Base-by-base conservation (phyloP, 2,888 invertebrate species). In the Auanema sp. region DNA sequence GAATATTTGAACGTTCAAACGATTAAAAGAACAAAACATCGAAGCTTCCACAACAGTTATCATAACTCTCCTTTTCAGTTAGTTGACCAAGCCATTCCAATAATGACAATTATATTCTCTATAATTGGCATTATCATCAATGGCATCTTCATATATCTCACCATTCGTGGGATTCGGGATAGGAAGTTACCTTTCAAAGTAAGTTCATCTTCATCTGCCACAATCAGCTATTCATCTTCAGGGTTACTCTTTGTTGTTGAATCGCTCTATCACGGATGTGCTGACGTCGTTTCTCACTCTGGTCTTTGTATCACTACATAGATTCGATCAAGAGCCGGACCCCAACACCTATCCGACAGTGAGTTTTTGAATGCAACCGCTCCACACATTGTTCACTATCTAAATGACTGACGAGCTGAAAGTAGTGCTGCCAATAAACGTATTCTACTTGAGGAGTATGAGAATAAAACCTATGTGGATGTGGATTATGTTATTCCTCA, bases 401-500 rank as follows among this genome's bases (percentile, higher is more conserved):
- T 43, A 43, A 43, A 43, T 43, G 43, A 43, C 14, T n/a, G n/a
- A n/a, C n/a, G n/a, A n/a, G n/a, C n/a, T n/a, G n/a, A n/a, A n/a
- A n/a, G n/a, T n/a, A 43, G 14, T 43, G 12, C 14, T 12, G 12
- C 14, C 12, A 14, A 43, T 43, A 12, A 12, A 43, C 14, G 43
- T 43, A 43, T 43, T 43, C 14, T 16, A 14, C 4, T 56, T 23
- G n/a, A 65, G 59, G 51, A 49, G 55, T 57, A 57, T 33, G 24
- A 54, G 43, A 64, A 64, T 33, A 53, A 55, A 16, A 64, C 59
- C 5, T 25, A 60, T n/a, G 42, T 58, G 40, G 64, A 66, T 16
- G 18, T 72, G 25, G 72, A 69, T 25, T 72, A 72, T 53, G 44
- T 73, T 16, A 72, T 72, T 40, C 72, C 72, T 18, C 69, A 74